Base-by-base conservation (phyloP, 2,888 invertebrate species). In the Tuberolachnus salignus region DNA sequence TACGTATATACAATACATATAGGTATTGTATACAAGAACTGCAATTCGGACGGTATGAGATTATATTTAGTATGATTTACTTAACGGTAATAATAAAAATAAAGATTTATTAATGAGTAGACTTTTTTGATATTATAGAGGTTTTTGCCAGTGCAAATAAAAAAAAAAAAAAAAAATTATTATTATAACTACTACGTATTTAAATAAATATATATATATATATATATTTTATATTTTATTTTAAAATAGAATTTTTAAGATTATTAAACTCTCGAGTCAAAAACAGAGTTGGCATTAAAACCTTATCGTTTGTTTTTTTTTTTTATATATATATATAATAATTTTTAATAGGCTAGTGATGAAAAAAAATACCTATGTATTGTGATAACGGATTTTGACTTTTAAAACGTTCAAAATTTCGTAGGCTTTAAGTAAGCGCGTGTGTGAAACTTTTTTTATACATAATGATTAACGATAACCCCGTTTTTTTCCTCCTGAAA, bases 351-450 rank as follows among this genome's bases (percentile, higher is more conserved):
- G 78, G 78, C 78, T 78, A 78, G 78, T 78, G 78, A 78, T 34
- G 34, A 34, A 34, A 34, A 63, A 53, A 59, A 59, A 55, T 64
- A 78, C 78, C 78, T 69, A 78, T 78, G 67, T 75, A 75, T 75
- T 75, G 75, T 78, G 78, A 78, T 78, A 78, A 78, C 51, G 67
- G 78, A 75, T 75, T 66, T 75, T 75, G 44, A 69, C 67, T 69
- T 69, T 61, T 67, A 75, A 66, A 67, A 75, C 67, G 67, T 67
- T 78, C 69, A 69, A 34, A 69, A 78, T 78, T 78, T 78, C 67
- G 57, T 67, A 57, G 67, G 75, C 66, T 69, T 59, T 78, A 67
- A 69, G 49, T 78, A 67, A 78, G 59, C n/a, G 69, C 57, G 59
- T 26, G 69, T 59, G 78, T 51, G 69, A 78, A 75, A 59, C 42